These are phyloP conservation scores for Drosophila funebris DNA, from an alignment of 1,140 invertebrate genomes.

Conservation along the genomic window DNA sequence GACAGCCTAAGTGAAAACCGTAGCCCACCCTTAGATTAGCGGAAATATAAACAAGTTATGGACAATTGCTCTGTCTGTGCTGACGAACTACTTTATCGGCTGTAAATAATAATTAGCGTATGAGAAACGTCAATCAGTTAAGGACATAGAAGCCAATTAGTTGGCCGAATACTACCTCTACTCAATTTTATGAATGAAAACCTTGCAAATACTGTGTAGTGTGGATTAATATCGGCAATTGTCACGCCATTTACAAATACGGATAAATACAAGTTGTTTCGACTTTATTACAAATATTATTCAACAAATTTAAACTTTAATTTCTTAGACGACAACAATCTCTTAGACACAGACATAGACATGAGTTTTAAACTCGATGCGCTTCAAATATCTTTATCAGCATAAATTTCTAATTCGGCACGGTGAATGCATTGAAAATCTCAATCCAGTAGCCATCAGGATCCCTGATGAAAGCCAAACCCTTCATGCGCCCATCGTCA, in stretches of 20 bases:
- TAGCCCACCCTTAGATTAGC: neutral
- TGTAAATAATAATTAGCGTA: conserved; percentile 81
- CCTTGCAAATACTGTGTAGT: neutral
- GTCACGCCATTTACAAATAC: conserved; percentile 27
- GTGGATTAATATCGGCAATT: conserved; percentile 9
- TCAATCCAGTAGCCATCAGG: conserved; percentile 99
- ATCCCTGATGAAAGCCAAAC: conserved; percentile 96
- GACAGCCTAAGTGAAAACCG: conserved; percentile 17
- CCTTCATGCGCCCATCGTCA: conserved; percentile 96
- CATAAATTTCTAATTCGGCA: conserved; percentile 86
- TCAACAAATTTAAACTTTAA: conserved; percentile 16
- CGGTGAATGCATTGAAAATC: conserved; percentile 89
- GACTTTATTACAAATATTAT: conserved; percentile 16
- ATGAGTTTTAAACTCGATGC: neutral
- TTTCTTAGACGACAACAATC: conserved; percentile 7
- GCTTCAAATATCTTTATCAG: conserved; percentile 87
- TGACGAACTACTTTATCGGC: neutral
- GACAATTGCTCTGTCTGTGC: conserved; percentile 49
- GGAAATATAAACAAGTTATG: conserved; percentile 48
- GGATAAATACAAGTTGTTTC: conserved; percentile 1
- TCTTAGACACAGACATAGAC: neutral
- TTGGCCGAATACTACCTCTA: conserved; percentile 10
- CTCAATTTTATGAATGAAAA: conserved; percentile 33
- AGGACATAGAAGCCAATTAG: conserved; percentile 42
- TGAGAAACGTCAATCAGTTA: conserved; percentile 64